These are phyloP conservation scores for Pluvianellus socialis DNA, from an alignment of 2,113 vertebrate species.

Conservation along the genomic window DNA sequence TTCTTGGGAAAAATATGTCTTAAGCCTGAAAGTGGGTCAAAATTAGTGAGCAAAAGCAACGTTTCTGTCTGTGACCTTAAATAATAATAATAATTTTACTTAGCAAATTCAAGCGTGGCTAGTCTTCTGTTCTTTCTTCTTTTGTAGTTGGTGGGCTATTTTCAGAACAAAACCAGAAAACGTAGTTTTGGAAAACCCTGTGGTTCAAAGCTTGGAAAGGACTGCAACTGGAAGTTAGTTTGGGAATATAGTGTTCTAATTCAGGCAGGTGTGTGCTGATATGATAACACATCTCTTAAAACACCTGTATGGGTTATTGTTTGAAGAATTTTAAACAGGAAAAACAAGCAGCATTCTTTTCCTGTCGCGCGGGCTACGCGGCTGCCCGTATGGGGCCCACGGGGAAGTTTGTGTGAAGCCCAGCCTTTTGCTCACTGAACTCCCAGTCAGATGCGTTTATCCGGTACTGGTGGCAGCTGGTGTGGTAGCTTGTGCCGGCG, in stretches of 20 bases:
- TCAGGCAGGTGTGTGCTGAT: neutral
- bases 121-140: neutral
- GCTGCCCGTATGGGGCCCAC: fast-evolving
- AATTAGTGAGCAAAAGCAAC: neutral
- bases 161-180: neutral
- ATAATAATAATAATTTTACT: neutral
- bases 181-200: neutral
- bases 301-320: neutral
- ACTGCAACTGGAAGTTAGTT: neutral
- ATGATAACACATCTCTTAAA: neutral
- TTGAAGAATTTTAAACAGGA: neutral
- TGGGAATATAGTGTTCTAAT: neutral
- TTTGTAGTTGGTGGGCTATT: neutral
- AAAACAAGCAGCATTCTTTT: neutral
- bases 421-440: neutral
- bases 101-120: neutral
- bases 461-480: neutral
- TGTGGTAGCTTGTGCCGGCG: neutral
- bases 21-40: neutral
- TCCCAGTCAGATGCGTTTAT: neutral
- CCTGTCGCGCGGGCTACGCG: neutral
- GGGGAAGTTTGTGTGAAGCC: fast-evolving
- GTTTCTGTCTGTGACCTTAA: neutral
- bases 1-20: neutral
- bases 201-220: neutral